Conservation (phyloP, 2,888 invertebrate species). For the Rugalucina vietnamica region DNA sequence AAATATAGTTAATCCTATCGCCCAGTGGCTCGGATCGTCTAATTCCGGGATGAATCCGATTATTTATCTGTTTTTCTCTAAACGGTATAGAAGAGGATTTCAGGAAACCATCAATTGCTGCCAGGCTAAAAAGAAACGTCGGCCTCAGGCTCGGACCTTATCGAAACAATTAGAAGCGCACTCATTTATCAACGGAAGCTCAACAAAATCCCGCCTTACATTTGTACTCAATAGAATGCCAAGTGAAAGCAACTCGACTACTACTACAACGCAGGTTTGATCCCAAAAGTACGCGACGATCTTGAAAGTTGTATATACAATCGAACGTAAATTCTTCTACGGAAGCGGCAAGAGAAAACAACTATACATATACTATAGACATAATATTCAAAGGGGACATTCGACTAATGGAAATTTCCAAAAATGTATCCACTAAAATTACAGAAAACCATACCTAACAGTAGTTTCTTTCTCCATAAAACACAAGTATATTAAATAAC, state of each 20-base stretch:
- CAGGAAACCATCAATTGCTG: conserved; percentile 57
- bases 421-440: no score
- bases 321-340: no score
- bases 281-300: no score
- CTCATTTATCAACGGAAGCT: conserved; percentile 38
- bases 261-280: no score
- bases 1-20: conserved; percentile 90
- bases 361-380: no score
- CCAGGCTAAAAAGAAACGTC: conserved; percentile 10
- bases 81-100: conserved; percentile 95
- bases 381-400: no score
- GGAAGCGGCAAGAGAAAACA: no score
- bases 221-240: background rate
- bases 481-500: no score
- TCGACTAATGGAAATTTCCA: no score
- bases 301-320: no score
- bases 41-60: conserved; percentile 98
- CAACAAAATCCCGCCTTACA: conserved; percentile 21
- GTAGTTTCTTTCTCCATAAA: no score
- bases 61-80: conserved; percentile 97
- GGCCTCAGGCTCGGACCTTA: conserved; percentile 34
- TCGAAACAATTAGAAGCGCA: conserved; percentile 40
- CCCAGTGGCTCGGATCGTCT: conserved; percentile 97
- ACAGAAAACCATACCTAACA: no score
- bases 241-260: background rate